Base-by-base conservation (phyloP, 2,113 vertebrate species). In the Climacteris rufus region DNA sequence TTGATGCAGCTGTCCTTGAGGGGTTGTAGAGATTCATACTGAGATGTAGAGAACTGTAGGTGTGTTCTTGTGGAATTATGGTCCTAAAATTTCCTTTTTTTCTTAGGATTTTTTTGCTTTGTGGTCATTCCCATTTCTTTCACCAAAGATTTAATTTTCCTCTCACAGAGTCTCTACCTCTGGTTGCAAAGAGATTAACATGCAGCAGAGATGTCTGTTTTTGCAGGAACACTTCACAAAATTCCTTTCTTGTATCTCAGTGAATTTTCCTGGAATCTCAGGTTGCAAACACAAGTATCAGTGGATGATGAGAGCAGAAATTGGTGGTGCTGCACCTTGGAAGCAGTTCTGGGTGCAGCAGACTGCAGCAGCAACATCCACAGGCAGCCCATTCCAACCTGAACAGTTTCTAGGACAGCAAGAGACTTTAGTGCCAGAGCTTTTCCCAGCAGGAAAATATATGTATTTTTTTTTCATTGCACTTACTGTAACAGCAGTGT, bases 61-160 rank as follows among this genome's bases (percentile, higher is more conserved):
- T 63, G 28, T 88, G 47, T 47, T 61, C 7, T 1, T 77, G 53
- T 79, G 74, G 59, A 74, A 53, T n/a, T 56, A 19, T 0, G 2
- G 45, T 89, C 60, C 83, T 75, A 53, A 70, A 27, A 59, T 88
- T 87, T 81, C 63, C n/a, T 74, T 72, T 31, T 11, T n/a, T n/a
- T n/a, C n/a, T n/a, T n/a, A n/a, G n/a, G n/a, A 0, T 47, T 52
- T 19, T 56, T 71, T 23, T 13, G n/a, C 8, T 74, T 68, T 35
- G 13, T 94, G 53, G 18, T 87, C 3, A 0, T 45, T 14, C 13
- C 28, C 30, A 25, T 93, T 78, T 90, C 35, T 42, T 83, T 76
- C 44, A 81, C 93, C 94, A 89, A 95, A 96, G 94, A 91, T 72
- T 82, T 10, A 0, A 61, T 93, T 90, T 94, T 59, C 72, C 53